A percentile compares a stretch with the other conserved stretches of the same genome.
Conservation (phyloP, 53 echinoderm and acorn worm species). For the Temnopleurus reevesii region DNA sequence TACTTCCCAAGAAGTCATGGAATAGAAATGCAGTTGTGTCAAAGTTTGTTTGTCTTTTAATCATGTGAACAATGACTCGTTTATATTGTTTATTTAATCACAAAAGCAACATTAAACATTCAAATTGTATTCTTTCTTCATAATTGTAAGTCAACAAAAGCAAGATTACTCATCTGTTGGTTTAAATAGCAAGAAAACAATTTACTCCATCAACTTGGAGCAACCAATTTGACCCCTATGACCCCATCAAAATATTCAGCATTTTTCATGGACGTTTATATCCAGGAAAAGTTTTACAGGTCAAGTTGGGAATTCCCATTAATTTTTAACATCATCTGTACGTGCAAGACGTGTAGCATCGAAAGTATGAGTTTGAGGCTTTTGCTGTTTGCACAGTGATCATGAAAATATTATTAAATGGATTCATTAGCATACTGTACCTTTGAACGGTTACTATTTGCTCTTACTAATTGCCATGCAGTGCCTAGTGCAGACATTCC, state of each 20-base stretch:
- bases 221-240: not conserved
- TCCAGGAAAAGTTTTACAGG: not conserved
- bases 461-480: not conserved
- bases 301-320: not conserved
- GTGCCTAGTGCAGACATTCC: slow-evolving; percentile 23
- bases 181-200: too few relatives aligned
- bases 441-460: not conserved
- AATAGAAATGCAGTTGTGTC: too few relatives aligned
- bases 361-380: not conserved
- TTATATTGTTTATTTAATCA: too few relatives aligned
- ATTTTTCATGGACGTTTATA: not conserved
- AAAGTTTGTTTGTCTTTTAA: too few relatives aligned
- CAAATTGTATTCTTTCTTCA: too few relatives aligned
- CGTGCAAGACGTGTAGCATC: not conserved
- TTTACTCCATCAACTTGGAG: not conserved
- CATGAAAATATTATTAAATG: not conserved
- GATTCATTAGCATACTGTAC: not conserved
- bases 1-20: too few relatives aligned
- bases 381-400: not conserved
- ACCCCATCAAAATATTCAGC: slow-evolving; percentile 13
- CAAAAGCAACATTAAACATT: too few relatives aligned
- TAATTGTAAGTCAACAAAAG: too few relatives aligned
- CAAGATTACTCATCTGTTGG: too few relatives aligned
- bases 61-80: too few relatives aligned
- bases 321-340: not conserved